Percentiles rank a stretch among this genome's conserved stretches.
phyloP scores from a whole-genome alignment of 1,140 invertebrate species.

The Psilanteris sp. region DNA sequence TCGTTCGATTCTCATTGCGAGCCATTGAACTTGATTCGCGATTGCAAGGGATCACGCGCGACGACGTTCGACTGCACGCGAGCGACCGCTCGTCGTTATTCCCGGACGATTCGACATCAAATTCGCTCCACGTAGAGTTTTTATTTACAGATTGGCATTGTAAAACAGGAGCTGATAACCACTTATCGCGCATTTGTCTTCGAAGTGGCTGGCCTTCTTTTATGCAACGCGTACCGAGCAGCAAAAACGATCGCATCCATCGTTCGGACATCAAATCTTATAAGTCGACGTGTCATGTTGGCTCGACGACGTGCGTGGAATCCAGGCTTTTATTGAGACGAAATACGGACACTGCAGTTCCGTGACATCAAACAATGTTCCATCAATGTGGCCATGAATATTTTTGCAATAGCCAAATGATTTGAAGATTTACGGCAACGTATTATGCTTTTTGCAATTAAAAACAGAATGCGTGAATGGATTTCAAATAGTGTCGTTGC shows the following conservation, averaged over 20 bases:
- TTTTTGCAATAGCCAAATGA: no score
- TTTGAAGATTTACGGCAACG: no score
- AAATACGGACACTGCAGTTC: neutral
- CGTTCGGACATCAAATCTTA: slow-evolving; percentile 33
- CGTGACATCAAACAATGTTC: slow-evolving; percentile 6
- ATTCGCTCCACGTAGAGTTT: slow-evolving; percentile 43
- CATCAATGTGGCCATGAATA: no score
- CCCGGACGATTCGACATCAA: slow-evolving; percentile 2
- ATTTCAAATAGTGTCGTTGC: no score
- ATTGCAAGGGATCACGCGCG: slow-evolving; percentile 19
- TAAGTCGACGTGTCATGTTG: slow-evolving; percentile 37
- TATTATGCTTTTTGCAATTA: no score
- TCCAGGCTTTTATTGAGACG: slow-evolving; percentile 16
- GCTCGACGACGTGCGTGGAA: slow-evolving; percentile 22
- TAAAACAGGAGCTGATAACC: slow-evolving; percentile 48
- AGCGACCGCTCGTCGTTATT: slow-evolving; percentile 14
- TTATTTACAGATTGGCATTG: slow-evolving; percentile 27
- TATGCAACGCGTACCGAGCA: slow-evolving; percentile 27
- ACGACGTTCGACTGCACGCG: slow-evolving; percentile 15
- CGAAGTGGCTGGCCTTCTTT: slow-evolving; percentile 24
- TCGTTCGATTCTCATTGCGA: slow-evolving; percentile 2
- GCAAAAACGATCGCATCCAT: slow-evolving; percentile 38
- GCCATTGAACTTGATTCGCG: slow-evolving; percentile 36
- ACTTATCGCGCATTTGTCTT: slow-evolving; percentile 48
- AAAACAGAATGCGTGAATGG: no score